phyloP scores from a whole-genome alignment of 2,797 vertebrate species.

The Acrossocheilus wenchowensis region DNA sequence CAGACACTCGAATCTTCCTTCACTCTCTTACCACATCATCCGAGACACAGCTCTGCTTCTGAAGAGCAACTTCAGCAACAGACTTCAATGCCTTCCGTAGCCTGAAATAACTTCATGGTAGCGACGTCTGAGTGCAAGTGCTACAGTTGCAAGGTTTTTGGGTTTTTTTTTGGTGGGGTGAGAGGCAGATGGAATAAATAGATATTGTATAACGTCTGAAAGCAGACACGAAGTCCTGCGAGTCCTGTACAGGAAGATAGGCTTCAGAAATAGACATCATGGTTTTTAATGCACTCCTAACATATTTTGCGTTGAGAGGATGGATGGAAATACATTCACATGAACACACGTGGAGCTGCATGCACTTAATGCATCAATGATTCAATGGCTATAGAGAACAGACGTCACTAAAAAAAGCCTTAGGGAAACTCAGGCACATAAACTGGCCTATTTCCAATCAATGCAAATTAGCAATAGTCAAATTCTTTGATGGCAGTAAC shows the following conservation, averaged over 20 bases:
- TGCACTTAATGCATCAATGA: slow-evolving; percentile 5
- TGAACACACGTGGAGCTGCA: background rate
- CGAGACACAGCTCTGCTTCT: slow-evolving; percentile 31
- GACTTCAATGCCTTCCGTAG: slow-evolving; percentile 21
- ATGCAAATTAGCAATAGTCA: background rate
- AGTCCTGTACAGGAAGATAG: slow-evolving; percentile 9
- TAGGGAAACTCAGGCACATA: background rate
- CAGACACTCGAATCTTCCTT: slow-evolving; percentile 36
- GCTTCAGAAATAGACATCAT: slow-evolving; percentile 14
- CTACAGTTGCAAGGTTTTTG: background rate
- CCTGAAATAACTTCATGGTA: slow-evolving; percentile 41
- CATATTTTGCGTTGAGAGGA: background rate
- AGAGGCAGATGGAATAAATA: slow-evolving; percentile 22
- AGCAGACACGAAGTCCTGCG: background rate
- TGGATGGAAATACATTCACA: background rate
- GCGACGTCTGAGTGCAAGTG: background rate
- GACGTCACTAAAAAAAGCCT: background rate
- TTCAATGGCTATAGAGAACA: slow-evolving; percentile 7
- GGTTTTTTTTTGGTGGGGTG: background rate
- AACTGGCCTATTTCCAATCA: background rate
- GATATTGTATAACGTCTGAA: slow-evolving; percentile 36
- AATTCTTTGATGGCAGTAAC: background rate
- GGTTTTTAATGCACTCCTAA: slow-evolving; percentile 4
- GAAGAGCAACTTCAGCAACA: slow-evolving; percentile 7
- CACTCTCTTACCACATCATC: slow-evolving; percentile 17